A percentile compares a stretch with the other conserved stretches of the same genome.
Evolutionary conservation across 53 echinoderm and acorn worm genomes (phyloP).

Genomic region (Mesocentrotus franciscanus): DNA sequence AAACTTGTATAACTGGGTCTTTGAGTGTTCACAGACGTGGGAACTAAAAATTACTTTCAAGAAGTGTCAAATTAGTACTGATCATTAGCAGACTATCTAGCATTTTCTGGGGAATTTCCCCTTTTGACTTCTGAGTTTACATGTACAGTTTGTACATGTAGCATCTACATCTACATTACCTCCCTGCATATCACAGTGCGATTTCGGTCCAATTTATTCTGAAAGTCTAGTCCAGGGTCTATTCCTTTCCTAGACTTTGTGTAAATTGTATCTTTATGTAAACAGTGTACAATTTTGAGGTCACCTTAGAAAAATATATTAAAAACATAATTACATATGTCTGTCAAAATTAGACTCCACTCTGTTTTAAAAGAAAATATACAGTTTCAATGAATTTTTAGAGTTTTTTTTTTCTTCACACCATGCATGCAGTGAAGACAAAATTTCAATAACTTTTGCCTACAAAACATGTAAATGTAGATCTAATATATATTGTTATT

Average conservation of each 20-base stretch:
- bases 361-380: constrained; percentile 11
- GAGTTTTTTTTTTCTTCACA: too few relatives aligned
- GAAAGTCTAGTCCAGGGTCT: background rate
- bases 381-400: too few relatives aligned
- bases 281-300: background rate
- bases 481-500: too few relatives aligned
- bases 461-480: too few relatives aligned
- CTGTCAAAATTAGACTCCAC: background rate
- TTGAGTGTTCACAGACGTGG: background rate
- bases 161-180: background rate
- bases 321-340: background rate
- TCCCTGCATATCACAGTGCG: background rate
- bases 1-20: too few relatives aligned
- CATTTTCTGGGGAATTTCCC: background rate
- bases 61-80: background rate
- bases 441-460: too few relatives aligned
- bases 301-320: background rate
- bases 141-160: too few relatives aligned
- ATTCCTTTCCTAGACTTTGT: background rate
- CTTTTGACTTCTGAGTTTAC: background rate
- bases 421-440: too few relatives aligned
- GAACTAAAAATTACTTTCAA: background rate
- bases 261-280: background rate
- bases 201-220: background rate
- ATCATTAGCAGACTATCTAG: background rate